Percentiles rank a stretch among this genome's conserved stretches.
These are phyloP conservation scores for Adrianichthys oophorus DNA, from an alignment of 2,797 vertebrate genomes.

Conservation along the genomic window DNA sequence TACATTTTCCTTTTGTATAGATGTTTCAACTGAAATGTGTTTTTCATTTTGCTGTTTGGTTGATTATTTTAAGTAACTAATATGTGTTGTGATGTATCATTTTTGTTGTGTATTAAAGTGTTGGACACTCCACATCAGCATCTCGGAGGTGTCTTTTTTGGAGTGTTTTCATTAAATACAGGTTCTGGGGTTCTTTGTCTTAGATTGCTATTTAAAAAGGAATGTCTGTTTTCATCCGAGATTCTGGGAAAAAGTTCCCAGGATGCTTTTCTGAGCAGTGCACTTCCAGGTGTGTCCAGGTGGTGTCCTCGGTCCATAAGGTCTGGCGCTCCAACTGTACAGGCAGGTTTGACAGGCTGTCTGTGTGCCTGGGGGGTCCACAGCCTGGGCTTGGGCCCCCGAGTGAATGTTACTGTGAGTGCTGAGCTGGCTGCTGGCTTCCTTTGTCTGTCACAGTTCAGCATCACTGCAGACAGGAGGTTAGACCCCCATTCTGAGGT, in stretches of 20 bases:
- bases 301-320: slow-evolving; percentile 62
- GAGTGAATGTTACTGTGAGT: slow-evolving; percentile 69
- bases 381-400: slow-evolving; percentile 60
- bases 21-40: slow-evolving; percentile 78
- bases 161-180: too few relatives aligned
- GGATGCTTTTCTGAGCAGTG: background rate
- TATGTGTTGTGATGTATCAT: slow-evolving; percentile 71
- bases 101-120: slow-evolving; percentile 81
- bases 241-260: background rate
- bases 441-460: slow-evolving; percentile 61
- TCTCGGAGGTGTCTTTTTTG: background rate
- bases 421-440: slow-evolving; percentile 69
- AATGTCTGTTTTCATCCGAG: background rate
- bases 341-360: slow-evolving; percentile 58
- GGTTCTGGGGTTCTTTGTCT: background rate
- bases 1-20: slow-evolving; percentile 85
- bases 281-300: slow-evolving; percentile 35
- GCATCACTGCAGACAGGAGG: slow-evolving; percentile 63
- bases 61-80: slow-evolving; percentile 76
- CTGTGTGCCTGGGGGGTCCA: slow-evolving; percentile 62
- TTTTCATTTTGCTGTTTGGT: slow-evolving; percentile 72
- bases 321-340: slow-evolving; percentile 17
- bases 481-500: slow-evolving; percentile 62
- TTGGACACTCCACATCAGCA: slow-evolving; percentile 54
- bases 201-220: background rate